Evolutionary conservation across 2,888 invertebrate genomes (phyloP).

Genomic region (Ariolimax columbianus): DNA sequence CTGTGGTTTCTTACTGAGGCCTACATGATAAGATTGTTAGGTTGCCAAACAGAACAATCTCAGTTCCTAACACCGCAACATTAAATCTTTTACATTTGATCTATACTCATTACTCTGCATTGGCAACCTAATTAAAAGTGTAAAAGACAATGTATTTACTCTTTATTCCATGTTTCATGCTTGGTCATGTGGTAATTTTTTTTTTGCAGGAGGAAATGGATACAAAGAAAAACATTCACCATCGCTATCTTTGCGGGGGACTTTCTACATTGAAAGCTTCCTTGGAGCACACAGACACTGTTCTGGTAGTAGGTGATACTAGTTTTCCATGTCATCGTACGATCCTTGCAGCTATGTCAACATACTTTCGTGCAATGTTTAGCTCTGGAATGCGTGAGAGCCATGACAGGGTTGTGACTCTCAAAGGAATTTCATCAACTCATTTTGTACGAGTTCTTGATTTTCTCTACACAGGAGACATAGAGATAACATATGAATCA

Average conservation of each 20-base stretch:
- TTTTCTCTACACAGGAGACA: conserved; percentile 88
- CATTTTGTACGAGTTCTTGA: conserved; percentile 88
- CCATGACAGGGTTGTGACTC: conserved; percentile 64
- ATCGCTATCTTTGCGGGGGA: conserved; percentile 45
- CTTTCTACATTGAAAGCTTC: conserved; percentile 41
- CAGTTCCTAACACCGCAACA: too few species aligned
- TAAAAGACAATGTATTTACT: not conserved
- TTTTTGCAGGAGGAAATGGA: conserved; percentile 29
- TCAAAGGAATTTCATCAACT: conserved; percentile 82
- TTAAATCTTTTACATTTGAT: too few species aligned
- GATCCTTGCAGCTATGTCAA: conserved; percentile 70
- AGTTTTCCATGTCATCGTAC: conserved; percentile 70
- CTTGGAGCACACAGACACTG: conserved; percentile 50
- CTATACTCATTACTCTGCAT: too few species aligned
- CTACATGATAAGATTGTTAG: too few species aligned
- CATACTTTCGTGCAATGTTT: conserved; percentile 73
- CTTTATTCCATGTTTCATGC: not conserved
- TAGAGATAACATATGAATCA: conserved; percentile 86
- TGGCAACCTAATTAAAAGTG: too few species aligned
- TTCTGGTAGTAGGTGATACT: conserved; percentile 66
- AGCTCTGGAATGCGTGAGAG: conserved; percentile 71
- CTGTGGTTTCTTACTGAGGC: too few species aligned
- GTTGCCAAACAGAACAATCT: too few species aligned
- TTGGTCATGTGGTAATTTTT: not conserved
- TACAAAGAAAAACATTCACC: conserved; percentile 42